A percentile compares a stretch with the other conserved stretches of the same genome.
Conservation (phyloP, 2,888 invertebrate species). For the Punctoribates punctum region DNA sequence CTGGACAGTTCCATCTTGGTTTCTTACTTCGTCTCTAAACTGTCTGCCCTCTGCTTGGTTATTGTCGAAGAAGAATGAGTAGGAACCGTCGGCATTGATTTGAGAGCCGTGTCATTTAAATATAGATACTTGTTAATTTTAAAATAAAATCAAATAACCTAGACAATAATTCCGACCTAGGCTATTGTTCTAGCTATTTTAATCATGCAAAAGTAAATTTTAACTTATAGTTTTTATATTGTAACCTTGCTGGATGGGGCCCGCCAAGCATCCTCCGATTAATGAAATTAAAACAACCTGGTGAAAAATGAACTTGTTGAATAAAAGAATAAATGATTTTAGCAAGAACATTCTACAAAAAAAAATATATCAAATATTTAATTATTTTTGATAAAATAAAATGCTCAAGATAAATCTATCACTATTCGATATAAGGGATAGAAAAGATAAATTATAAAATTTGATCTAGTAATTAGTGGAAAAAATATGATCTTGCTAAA, state of each 20-base stretch:
- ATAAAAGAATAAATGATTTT: too few relatives aligned
- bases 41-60: slow-evolving; percentile 46
- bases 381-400: too few relatives aligned
- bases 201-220: background rate
- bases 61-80: slow-evolving; percentile 28
- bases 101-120: slow-evolving; percentile 4
- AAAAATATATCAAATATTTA: too few relatives aligned
- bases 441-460: too few relatives aligned
- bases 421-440: too few relatives aligned
- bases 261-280: background rate
- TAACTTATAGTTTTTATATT: slow-evolving; percentile 33
- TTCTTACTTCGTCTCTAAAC: slow-evolving; percentile 47
- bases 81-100: slow-evolving; percentile 31
- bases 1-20: slow-evolving; percentile 47
- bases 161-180: too few relatives aligned
- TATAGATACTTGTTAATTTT: background rate
- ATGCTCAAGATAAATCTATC: too few relatives aligned
- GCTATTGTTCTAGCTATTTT: background rate
- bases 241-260: slow-evolving; percentile 27
- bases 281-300: background rate
- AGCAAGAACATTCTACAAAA: too few relatives aligned
- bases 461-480: too few relatives aligned
- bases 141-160: too few relatives aligned
- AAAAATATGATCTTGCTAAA: too few relatives aligned
- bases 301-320: background rate